Base-by-base conservation (phyloP, 1,140 invertebrate genomes). In the Harpegnathos saltator region DNA sequence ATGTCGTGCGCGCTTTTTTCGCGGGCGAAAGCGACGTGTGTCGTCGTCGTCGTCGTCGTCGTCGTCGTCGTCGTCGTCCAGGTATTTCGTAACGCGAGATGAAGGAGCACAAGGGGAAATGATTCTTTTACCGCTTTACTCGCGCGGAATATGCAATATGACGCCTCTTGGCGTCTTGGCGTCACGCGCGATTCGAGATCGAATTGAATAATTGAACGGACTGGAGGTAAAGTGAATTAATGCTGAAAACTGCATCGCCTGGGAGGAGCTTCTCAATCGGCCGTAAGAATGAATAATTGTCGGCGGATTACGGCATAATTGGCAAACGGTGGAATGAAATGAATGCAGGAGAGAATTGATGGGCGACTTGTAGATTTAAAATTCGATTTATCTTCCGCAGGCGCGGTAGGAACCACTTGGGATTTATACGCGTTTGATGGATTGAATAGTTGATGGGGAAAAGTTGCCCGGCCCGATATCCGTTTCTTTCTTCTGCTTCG, bases 21-120 rank as follows among this genome's bases (percentile, higher is more conserved):
- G 54, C n/a, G 15, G 33, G 65, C 65, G 75, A 80, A 80, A 80
- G 75, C 61, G 26, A 38, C 15, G 61, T 33, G 29, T 29, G 50
- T 29, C 66, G n/a, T n/a, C n/a, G n/a, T n/a, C n/a, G n/a, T n/a
- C n/a, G n/a, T n/a, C n/a, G n/a, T n/a, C n/a, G n/a, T n/a, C n/a
- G n/a, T n/a, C n/a, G n/a, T n/a, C n/a, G n/a, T n/a, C n/a, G n/a
- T n/a, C n/a, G n/a, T n/a, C n/a, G 52, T 52, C 15, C 22, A 69
- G 22, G 24, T 26, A n/a, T 69, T 80, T 68, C 65, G 65, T 29
- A 71, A 71, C 17, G 11, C 33, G 24, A 22, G 58, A 71, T 68
- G 26, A 2, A 69, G 65, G 19, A 29, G 44, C 11, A 69, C 24
- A 38, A 68, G 54, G 44, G 14, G 33, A 44, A n/a, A 71, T 80